phyloP scores from a whole-genome alignment of 2,888 invertebrate species.

The Crocallis elinguaria region DNA sequence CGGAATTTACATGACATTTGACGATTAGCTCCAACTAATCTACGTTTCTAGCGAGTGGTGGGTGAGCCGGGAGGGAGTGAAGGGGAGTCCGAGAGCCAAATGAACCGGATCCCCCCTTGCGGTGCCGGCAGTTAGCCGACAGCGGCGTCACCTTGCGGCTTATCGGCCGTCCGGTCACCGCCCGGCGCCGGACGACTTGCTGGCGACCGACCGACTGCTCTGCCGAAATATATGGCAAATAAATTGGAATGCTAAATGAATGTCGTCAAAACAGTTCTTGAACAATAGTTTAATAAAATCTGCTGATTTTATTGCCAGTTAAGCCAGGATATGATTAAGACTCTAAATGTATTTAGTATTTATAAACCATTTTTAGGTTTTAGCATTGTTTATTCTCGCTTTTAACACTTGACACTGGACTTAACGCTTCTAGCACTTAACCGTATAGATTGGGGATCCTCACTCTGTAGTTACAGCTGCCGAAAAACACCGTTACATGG shows the following conservation, averaged over 20 bases:
- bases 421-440: too few relatives aligned
- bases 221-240: slow-evolving; percentile 39
- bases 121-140: slow-evolving; percentile 58
- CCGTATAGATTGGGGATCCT: neutral
- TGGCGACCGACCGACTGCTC: slow-evolving; percentile 36
- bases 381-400: too few relatives aligned
- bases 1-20: slow-evolving; percentile 44
- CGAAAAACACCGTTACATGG: neutral
- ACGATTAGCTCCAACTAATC: slow-evolving; percentile 56
- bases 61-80: slow-evolving; percentile 40
- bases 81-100: slow-evolving; percentile 50
- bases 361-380: too few relatives aligned
- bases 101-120: slow-evolving; percentile 51
- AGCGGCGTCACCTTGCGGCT: slow-evolving; percentile 68
- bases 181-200: slow-evolving; percentile 48
- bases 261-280: too few relatives aligned
- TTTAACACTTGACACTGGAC: too few relatives aligned
- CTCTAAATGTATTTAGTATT: too few relatives aligned
- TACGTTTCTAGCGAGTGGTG: slow-evolving; percentile 50
- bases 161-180: slow-evolving; percentile 65
- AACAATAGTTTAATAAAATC: too few relatives aligned
- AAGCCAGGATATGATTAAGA: too few relatives aligned
- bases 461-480: neutral
- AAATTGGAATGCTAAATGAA: slow-evolving; percentile 41
- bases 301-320: too few relatives aligned